phyloP scores from a whole-genome alignment of 1,140 invertebrate species.

The Temnothorax longispinosus region DNA sequence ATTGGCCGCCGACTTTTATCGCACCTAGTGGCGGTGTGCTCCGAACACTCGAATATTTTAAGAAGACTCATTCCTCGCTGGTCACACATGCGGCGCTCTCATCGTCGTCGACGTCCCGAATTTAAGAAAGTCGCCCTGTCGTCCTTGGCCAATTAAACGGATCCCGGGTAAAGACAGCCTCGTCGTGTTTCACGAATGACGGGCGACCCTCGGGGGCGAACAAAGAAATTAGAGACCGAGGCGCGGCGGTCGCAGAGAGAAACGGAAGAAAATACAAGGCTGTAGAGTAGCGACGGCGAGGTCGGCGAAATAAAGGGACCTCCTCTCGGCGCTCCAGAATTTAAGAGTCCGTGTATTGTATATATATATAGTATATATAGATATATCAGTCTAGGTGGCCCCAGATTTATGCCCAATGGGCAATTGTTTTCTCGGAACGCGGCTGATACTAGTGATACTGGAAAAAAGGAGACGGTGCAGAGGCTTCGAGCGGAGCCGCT shows the following conservation, averaged over 20 bases:
- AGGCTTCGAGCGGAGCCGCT: not conserved
- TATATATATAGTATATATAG: not conserved
- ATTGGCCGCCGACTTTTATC: conserved; percentile 45
- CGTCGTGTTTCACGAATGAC: conserved; percentile 39
- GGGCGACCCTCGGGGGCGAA: conserved; percentile 36
- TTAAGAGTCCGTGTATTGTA: conserved; percentile 59
- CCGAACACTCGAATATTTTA: conserved; percentile 42
- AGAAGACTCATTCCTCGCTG: not conserved
- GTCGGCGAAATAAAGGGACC: conserved; percentile 67
- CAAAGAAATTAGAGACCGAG: conserved; percentile 66
- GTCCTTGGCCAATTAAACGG: conserved; percentile 51
- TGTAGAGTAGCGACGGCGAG: conserved; percentile 26
- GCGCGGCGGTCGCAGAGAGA: conserved; percentile 35
- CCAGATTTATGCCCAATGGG: conserved; percentile 76
- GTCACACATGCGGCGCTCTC: not conserved
- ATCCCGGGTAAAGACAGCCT: not conserved
- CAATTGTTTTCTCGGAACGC: conserved; percentile 78
- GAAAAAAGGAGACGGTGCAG: not conserved
- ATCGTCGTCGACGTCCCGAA: not conserved
- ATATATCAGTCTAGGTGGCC: conserved; percentile 21
- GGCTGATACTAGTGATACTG: conserved; percentile 68
- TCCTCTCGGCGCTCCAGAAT: conserved; percentile 45
- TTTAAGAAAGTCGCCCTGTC: conserved; percentile 43
- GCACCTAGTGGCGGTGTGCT: not conserved
- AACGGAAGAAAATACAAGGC: conserved; percentile 54